Base-by-base conservation (phyloP, 2,888 invertebrate genomes). In the Bembecia ichneumoniformis region DNA sequence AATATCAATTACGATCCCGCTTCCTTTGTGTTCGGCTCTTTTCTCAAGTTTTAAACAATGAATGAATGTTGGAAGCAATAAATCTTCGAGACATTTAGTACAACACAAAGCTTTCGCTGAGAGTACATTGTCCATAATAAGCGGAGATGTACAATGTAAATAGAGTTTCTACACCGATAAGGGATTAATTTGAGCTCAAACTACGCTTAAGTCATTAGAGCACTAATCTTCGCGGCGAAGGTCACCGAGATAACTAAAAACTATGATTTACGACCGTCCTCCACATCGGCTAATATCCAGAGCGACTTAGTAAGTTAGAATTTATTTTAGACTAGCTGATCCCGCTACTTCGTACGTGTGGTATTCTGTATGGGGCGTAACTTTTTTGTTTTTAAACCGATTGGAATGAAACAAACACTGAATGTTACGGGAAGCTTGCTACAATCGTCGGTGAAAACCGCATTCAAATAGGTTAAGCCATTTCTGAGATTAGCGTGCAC, bases 41-140 rank as follows among this genome's bases (percentile, higher is more conserved):
- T 60, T 53, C 53, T 57, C 55, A 59, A 60, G 58, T 60, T 63
- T 63, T 60, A 58, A 63, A 61, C 62, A 60, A 60, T 59, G 58
- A 60, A 59, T 54, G 58, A 61, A 57, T 55, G 55, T 58, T 54
- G 51, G 55, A 55, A 55, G 54, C 57, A 59, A 59, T 55, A 50
- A 55, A 53, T 55, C 55, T 53, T 52, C 46, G 51, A 52, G 49
- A 47, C 51, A 57, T 52, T 40, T 40, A 13, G 40, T 40, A 40
- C 40, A 40, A 40, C 11, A 40, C 11, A 40, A 40, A 40, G 40
- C 40, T 40, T 40, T 40, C 40, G n/a, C 13, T 40, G 40, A 40
- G 40, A 40, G 40, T 40, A 40, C 40, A 13, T 40, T 13, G n/a
- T 13, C 14, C 40, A 14, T 40, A 40, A 14, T 40, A 40, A 40